phyloP scores from a whole-genome alignment of 2,797 vertebrate species.

The Loris lydekkerianus region DNA sequence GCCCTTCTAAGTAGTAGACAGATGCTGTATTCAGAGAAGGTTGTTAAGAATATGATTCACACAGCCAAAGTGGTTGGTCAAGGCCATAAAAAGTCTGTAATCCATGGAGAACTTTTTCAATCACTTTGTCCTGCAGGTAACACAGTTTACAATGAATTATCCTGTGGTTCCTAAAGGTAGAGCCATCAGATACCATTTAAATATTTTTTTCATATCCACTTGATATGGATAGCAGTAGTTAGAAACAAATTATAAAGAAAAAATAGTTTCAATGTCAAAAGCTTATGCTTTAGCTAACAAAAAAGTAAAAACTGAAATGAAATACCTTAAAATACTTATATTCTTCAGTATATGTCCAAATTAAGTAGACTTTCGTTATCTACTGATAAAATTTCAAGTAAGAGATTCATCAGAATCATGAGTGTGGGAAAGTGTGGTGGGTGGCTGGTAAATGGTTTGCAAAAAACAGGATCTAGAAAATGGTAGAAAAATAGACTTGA shows the following conservation, averaged over 20 bases:
- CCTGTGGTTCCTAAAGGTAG: neutral
- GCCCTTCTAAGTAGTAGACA: conserved; percentile 38
- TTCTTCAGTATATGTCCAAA: neutral
- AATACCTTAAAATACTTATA: neutral
- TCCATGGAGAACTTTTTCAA: neutral
- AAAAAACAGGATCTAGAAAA: neutral
- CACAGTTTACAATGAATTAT: neutral
- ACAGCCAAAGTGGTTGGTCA: conserved; percentile 5
- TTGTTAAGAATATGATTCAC: neutral
- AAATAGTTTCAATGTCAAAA: neutral
- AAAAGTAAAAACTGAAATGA: neutral
- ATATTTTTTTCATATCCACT: neutral
- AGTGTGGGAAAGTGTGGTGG: neutral
- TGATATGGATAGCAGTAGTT: neutral
- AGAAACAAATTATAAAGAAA: neutral
- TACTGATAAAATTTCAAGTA: neutral
- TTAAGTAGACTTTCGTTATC: neutral
- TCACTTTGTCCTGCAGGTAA: neutral
- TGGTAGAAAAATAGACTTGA: neutral
- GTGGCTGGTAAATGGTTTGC: neutral
- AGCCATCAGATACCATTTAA: neutral
- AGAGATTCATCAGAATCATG: neutral
- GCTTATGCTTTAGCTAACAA: neutral
- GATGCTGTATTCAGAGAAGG: conserved; percentile 53
- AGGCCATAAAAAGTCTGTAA: neutral